Base-by-base conservation (phyloP, 2,888 invertebrate genomes). In the Drosophila multiciliata region DNA sequence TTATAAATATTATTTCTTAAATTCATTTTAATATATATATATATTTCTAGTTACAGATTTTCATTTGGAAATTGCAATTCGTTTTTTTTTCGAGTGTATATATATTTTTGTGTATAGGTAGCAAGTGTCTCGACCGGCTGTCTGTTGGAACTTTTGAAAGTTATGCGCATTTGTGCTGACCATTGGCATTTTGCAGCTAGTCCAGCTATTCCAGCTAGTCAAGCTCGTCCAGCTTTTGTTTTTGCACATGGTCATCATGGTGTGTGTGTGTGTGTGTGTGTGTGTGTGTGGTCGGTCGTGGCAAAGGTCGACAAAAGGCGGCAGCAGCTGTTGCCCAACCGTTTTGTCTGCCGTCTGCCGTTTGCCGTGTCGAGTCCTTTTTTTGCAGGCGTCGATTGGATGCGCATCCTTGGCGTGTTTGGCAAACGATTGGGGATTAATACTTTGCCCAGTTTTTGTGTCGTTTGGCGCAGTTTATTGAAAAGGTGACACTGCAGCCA, bases 111-210 rank as follows among this genome's bases (percentile, higher is more conserved):
- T 45, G 61, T 62, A 62, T 67, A 74, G 83, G 89, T 75, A 72
- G 70, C 66, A 49, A 32, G 57, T 73, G 68, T 69, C 61, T 74
- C 82, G 74, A 57, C 75, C 72, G 82, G 88, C 71, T 89, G 66
- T 66, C 62, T 77, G 70, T 54, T 61, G 76, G 84, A 90, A 90
- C 66, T 87, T 86, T 90, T 48, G 67, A 78, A 86, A 86, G 89
- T 87, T 87, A 87, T 89, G 85, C 85, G 90, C 75, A 78, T 89
- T 90, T 90, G 80, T 87, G 87, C 87, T 90, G 87, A 90, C 87
- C 87, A 87, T 89, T 84, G 90, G 90, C 84, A 87, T 90, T 87
- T 75, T 82, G 87, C 80, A 80, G 87, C 57, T 57, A 35, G 35
- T 45, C 45, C 52, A 35, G 53, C 36, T 38, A 38, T 36, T 45